Conservation (phyloP, 2,797 vertebrate genomes). For the Molossus alvarezi region DNA sequence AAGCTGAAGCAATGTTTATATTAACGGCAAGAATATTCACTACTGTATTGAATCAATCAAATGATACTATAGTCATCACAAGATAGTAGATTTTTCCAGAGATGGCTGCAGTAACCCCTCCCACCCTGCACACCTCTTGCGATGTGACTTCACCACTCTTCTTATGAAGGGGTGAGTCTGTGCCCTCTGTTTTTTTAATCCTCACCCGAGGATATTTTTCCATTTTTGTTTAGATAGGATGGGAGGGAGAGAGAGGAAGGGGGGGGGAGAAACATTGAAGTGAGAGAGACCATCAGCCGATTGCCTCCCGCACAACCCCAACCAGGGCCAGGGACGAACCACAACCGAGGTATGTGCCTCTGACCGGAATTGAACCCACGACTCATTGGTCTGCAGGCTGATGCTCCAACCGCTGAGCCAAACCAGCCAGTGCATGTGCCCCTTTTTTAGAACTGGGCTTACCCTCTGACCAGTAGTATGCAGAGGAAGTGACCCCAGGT, state of each 20-base stretch:
- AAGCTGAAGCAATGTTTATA: not conserved
- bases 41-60: not conserved
- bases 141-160: not conserved
- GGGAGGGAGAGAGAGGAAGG: no score
- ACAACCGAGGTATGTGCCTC: no score
- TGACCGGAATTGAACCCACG: no score
- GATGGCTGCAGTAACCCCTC: not conserved
- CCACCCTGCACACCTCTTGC: not conserved
- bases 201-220: no score
- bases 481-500: not conserved
- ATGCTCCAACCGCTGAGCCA: no score
- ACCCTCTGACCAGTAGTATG: not conserved
- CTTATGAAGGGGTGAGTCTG: not conserved
- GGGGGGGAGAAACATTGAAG: no score
- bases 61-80: not conserved
- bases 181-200: not conserved
- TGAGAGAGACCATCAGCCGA: no score
- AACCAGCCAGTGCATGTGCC: no score
- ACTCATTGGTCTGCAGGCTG: no score
- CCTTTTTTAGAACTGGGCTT: not conserved
- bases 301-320: no score
- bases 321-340: no score
- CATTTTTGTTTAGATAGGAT: no score
- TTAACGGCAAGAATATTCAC: not conserved
- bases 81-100: not conserved